Conservation (phyloP, 2,888 invertebrate genomes). For the Cyclophora punctaria region DNA sequence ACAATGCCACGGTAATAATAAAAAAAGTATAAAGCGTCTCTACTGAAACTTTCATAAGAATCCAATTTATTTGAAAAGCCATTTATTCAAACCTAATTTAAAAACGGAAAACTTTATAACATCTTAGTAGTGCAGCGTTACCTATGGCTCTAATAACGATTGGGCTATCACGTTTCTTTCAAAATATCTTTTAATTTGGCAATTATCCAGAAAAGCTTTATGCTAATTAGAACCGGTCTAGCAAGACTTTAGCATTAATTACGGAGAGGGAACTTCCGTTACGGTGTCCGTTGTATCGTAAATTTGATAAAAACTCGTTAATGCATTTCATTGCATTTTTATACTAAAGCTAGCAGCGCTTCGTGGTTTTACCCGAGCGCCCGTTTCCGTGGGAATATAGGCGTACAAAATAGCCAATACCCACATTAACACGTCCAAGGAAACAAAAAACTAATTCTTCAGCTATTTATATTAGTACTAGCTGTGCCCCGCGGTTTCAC, state of each 20-base stretch:
- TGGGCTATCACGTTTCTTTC: slow-evolving; percentile 3
- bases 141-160: neutral
- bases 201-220: slow-evolving; percentile 42
- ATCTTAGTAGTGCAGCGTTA: too few species aligned
- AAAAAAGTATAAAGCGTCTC: too few species aligned
- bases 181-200: slow-evolving; percentile 34
- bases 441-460: too few species aligned
- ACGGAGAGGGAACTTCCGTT: slow-evolving; percentile 7
- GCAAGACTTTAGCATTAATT: slow-evolving; percentile 15
- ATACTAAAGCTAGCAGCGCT: neutral
- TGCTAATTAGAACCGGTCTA: slow-evolving; percentile 35
- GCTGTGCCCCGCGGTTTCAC: too few species aligned
- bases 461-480: too few species aligned
- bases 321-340: neutral
- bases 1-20: too few species aligned
- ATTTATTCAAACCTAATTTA: too few species aligned
- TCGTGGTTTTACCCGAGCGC: neutral
- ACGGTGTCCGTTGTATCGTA: neutral
- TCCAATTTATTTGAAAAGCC: too few species aligned
- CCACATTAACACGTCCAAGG: too few species aligned
- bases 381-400: neutral
- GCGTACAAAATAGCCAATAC: neutral
- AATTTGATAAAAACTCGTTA: neutral
- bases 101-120: too few species aligned
- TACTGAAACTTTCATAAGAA: too few species aligned